phyloP scores from a whole-genome alignment of 2,888 invertebrate genomes.

The Fragum whitleyi region DNA sequence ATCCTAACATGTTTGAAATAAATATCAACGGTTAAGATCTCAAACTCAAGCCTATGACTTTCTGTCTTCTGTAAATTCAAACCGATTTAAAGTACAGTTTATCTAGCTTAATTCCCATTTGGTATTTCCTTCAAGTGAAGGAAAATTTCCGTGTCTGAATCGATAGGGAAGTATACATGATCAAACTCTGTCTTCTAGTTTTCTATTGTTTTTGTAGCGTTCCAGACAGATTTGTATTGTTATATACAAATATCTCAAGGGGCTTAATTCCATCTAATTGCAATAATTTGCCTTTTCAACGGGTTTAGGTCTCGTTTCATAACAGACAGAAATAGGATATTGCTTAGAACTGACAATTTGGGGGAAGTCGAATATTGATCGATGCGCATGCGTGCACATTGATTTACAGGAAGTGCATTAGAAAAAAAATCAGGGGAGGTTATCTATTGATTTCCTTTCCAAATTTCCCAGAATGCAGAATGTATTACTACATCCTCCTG shows the following conservation, averaged over 20 bases:
- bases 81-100: no score
- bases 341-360: background rate
- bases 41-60: no score
- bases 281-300: slow-evolving; percentile 10
- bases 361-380: background rate
- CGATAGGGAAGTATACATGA: background rate
- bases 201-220: background rate
- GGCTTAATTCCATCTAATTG: slow-evolving; percentile 10
- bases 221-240: background rate
- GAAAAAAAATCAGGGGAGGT: slow-evolving; percentile 5
- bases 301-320: background rate
- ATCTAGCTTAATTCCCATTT: no score
- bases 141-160: background rate
- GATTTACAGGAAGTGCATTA: slow-evolving; percentile 13
- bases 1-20: no score
- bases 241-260: slow-evolving; percentile 1
- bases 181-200: background rate
- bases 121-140: no score
- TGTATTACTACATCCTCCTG: slow-evolving; percentile 1
- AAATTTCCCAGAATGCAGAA: background rate
- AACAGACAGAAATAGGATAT: background rate
- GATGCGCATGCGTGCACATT: slow-evolving; percentile 25
- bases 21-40: no score
- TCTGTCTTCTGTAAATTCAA: no score
- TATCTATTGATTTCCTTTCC: slow-evolving; percentile 17